phyloP scores from a whole-genome alignment of 2,797 vertebrate species.

The Pyrrhura leucotis region DNA sequence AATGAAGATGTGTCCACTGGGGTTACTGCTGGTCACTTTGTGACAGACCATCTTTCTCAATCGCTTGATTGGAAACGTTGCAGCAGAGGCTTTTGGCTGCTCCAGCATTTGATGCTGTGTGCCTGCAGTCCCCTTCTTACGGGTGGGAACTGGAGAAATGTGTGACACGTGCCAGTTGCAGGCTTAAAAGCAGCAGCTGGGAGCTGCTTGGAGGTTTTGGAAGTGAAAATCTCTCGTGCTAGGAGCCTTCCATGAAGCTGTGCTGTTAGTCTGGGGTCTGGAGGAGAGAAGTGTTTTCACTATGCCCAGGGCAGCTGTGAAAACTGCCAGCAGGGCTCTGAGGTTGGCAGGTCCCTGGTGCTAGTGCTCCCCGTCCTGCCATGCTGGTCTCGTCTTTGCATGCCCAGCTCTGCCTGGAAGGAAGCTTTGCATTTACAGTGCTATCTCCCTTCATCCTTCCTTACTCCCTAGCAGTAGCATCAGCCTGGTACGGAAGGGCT shows the following conservation, averaged over 20 bases:
- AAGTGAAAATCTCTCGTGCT: not conserved
- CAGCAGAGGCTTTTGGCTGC: not conserved
- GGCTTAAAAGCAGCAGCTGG: not conserved
- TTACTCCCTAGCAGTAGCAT: not conserved
- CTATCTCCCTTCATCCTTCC: not conserved
- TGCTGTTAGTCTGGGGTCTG: not conserved
- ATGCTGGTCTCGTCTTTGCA: not conserved
- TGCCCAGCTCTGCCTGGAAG: not conserved
- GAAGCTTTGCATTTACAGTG: rapidly evolving
- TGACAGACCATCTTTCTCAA: not conserved
- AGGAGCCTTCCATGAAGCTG: not conserved
- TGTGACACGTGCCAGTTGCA: not conserved
- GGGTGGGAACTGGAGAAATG: not conserved
- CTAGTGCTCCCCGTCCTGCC: not conserved
- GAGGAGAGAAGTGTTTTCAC: not conserved
- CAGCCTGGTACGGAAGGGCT: rapidly evolving
- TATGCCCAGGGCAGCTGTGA: rapidly evolving
- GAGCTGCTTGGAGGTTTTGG: not conserved
- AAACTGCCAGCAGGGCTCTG: rapidly evolving
- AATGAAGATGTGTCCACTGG: not conserved
- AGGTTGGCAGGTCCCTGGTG: not conserved
- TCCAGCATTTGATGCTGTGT: rapidly evolving
- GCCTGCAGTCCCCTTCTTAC: not conserved
- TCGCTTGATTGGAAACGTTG: not conserved
- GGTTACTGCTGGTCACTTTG: not conserved